These are phyloP conservation scores for Enteromius argenteus DNA, from an alignment of 2,797 vertebrate genomes.

Conservation along the genomic window DNA sequence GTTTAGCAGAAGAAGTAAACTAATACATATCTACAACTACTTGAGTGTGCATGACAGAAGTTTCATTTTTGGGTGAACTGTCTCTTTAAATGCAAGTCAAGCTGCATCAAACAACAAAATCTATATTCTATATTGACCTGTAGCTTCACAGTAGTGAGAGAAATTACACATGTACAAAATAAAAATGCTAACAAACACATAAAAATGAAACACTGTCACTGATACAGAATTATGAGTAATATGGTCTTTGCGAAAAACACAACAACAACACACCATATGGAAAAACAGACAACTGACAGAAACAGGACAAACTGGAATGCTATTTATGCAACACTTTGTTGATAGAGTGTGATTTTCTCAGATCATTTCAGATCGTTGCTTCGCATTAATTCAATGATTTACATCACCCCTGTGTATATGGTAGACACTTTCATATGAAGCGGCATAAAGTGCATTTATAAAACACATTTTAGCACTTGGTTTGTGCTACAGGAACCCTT, in stretches of 20 bases:
- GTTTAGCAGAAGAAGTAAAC: neutral
- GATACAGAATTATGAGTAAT: neutral
- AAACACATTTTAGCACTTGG: neutral
- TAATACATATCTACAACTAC: neutral
- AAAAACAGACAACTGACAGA: neutral
- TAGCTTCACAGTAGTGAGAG: neutral
- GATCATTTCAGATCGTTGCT: neutral
- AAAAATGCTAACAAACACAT: neutral
- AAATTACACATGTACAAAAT: neutral
- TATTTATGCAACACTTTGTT: neutral
- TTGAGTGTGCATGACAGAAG: neutral
- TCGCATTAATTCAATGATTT: neutral
- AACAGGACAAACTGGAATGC: neutral
- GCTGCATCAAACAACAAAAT: neutral
- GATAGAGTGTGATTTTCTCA: conserved; percentile 11
- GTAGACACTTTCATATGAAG: neutral
- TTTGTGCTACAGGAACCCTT: neutral
- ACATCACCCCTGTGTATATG: neutral
- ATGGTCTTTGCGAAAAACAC: neutral
- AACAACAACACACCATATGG: neutral
- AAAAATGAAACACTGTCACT: neutral
- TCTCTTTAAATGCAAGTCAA: neutral
- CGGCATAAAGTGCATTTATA: neutral
- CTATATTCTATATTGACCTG: neutral
- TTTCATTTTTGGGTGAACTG: neutral